These are phyloP conservation scores for Arctia plantaginis DNA, from an alignment of 2,888 invertebrate genomes.

Conservation along the genomic window DNA sequence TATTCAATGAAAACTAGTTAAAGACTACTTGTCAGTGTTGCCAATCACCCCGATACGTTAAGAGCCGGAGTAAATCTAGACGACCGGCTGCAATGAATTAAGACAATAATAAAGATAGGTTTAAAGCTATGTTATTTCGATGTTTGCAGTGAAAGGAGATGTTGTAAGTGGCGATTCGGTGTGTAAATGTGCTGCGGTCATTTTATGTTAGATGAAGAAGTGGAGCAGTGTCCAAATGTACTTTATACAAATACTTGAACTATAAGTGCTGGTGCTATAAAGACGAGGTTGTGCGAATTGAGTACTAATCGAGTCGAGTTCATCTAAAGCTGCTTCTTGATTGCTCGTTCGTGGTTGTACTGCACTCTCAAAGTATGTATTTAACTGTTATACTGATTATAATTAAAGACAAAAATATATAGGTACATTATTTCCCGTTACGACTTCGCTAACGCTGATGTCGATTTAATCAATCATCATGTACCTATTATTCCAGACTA, in stretches of 20 bases:
- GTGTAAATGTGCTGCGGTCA: constrained; percentile 68
- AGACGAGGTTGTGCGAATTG: constrained; percentile 36
- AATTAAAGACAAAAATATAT: background rate
- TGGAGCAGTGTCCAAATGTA: constrained; percentile 55
- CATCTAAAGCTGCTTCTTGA: constrained; percentile 36
- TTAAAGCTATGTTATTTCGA: constrained; percentile 64
- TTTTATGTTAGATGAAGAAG: constrained; percentile 60
- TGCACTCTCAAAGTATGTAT: constrained; percentile 53
- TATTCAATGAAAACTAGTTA: constrained; percentile 68
- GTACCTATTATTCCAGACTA: background rate
- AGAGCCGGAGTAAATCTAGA: constrained; percentile 63
- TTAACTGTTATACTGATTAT: constrained; percentile 9
- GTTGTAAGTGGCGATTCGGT: constrained; percentile 64
- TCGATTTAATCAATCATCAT: background rate
- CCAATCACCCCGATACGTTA: constrained; percentile 25
- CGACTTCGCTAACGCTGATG: background rate
- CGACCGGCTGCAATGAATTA: constrained; percentile 74
- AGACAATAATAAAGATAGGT: constrained; percentile 67
- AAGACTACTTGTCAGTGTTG: constrained; percentile 33
- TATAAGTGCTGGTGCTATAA: constrained; percentile 50
- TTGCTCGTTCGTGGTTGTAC: constrained; percentile 45
- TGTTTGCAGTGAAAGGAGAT: constrained; percentile 80
- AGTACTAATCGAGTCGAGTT: constrained; percentile 32
- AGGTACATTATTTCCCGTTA: background rate
- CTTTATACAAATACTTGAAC: constrained; percentile 54